Evolutionary conservation across 2,797 vertebrate species (phyloP).

Genomic region (Salmo trutta): DNA sequence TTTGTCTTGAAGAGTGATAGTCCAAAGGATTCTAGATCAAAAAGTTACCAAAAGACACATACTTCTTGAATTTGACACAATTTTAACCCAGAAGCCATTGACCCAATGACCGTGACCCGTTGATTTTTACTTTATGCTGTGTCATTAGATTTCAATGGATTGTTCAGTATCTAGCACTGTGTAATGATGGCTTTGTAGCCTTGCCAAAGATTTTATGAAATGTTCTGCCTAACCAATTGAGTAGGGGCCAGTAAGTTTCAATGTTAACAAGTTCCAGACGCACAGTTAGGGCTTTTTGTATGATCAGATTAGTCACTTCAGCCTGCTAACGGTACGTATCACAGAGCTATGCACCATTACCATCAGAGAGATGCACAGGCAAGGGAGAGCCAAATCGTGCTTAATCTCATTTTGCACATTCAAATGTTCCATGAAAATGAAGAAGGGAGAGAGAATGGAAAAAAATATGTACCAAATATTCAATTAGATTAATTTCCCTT

Average conservation of each 20-base stretch:
- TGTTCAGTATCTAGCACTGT: slow-evolving; percentile 9
- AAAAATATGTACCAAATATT: slow-evolving; percentile 29
- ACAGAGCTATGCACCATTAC: slow-evolving; percentile 30
- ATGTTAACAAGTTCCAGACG: slow-evolving; percentile 16
- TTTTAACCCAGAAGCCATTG: not conserved
- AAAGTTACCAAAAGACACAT: not conserved
- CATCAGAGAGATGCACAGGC: slow-evolving; percentile 21
- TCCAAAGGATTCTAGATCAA: not conserved
- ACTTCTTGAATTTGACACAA: not conserved
- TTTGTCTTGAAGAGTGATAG: not conserved
- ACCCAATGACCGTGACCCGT: not conserved
- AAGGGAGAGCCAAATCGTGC: slow-evolving; percentile 26
- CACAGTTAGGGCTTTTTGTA: not conserved
- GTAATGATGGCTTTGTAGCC: slow-evolving; percentile 13
- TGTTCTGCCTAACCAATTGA: slow-evolving; percentile 17
- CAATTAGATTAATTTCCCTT: slow-evolving; percentile 75
- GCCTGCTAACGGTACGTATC: slow-evolving; percentile 2
- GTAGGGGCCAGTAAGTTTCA: slow-evolving; percentile 5
- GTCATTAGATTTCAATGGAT: not conserved
- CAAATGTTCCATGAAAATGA: slow-evolving; percentile 35
- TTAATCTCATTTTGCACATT: slow-evolving; percentile 48
- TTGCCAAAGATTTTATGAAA: not conserved
- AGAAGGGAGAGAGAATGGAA: slow-evolving; percentile 15
- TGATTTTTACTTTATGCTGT: not conserved
- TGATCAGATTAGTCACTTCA: slow-evolving; percentile 34